Base-by-base conservation (phyloP, 2,113 vertebrate genomes). In the Amphilophus citrinellus region DNA sequence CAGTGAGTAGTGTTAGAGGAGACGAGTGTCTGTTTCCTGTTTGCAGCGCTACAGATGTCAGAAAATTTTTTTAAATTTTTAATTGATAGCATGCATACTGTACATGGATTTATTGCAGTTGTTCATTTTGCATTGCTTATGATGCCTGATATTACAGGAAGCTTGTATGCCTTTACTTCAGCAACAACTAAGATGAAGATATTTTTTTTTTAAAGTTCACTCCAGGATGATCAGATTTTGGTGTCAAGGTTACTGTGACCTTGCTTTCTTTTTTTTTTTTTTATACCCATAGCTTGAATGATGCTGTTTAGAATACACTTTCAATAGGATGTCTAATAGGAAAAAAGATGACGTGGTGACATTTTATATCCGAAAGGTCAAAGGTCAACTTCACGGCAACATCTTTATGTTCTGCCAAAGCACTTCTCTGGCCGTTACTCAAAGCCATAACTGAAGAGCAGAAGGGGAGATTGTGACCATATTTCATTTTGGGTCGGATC, bases 311-410 rank as follows among this genome's bases (percentile, higher is more conserved):
- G 17, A 73, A 73, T 73, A 56, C 32, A 35, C 47, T 73, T 73
- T 27, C 27, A 53, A 13, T 13, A 47, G 53, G 53, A 73, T 32
- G 47, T 73, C 18, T 56, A 56, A 35, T 11, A 32, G 47, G 47
- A 35, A 56, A 56, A 73, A 65, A 58, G 17, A 20, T 53, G 30
- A 71, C 18, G 44, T 20, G 24, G 44, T 53, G 30, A 27, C 17
- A 71, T 71, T 71, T 53, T 73, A 73, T 53, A 53, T 32, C 44
- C 3, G 53, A 73, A 73, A 73, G 68, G 20, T 35, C 68, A 73
- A 73, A 56, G 68, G 47, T 73, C 47, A 73, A 7, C 68, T 56
- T 73, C 27, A 32, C 20, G 6, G 44, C 66, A 32, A 53, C 66
- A 53, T 53, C 47, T 32, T 56, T 56, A 56, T 73, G 68, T 56